Evolutionary conservation across 92 coral and sea anemone genomes (phyloP), one percentile per base, ranked within the genome.

Genomic region (Siderastrea radians): DNA sequence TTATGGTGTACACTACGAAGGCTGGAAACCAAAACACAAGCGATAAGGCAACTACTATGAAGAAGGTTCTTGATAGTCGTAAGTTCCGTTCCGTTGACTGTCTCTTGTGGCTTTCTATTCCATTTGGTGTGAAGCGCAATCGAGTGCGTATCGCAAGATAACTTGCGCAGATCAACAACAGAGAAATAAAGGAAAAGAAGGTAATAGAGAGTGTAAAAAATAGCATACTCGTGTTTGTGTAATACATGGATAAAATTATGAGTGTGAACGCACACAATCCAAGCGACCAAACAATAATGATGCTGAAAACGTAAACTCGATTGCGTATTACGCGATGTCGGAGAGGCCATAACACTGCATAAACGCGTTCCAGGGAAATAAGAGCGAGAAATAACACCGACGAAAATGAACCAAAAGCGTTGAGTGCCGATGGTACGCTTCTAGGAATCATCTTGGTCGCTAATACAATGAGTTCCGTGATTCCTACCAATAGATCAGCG

Each of bases 1-100:
- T 76, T 1, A n/a, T 19, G 17, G 26, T 57, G 80, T 43, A 26
- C 1, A 76, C 14, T 26, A 14, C n/a, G 44, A 76, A 6, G 13
- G 68, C 80, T 57, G 80, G 68, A 0, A 57, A 12, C 80, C 80
- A 76, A 45, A 76, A 46, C 65, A 76, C 44, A 2, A 76, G 80
- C 4, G 80, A 76, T 26, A 59, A 19, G 45, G 80, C 66, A 57
- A 12, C 62, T 76, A 59, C 67, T 43, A 76, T 14, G 38, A 76
- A 76, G 13, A 76, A 2, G 38, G 80, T 76, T 17, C 67, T 58
- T 44, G 80, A 76, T 8, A 2, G 38, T 26, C 38, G 38, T 26
- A 26, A 26, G 38, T 26, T 26, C 38, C 38, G 38, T 26, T 26
- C 38, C 38, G 38, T 26, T 26, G 38, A 26, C 38, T 26, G 38